A percentile compares a stretch with the other conserved stretches of the same genome.
Conservation (phyloP, 2,888 invertebrate genomes). For the Andrena haemorrhoa region DNA sequence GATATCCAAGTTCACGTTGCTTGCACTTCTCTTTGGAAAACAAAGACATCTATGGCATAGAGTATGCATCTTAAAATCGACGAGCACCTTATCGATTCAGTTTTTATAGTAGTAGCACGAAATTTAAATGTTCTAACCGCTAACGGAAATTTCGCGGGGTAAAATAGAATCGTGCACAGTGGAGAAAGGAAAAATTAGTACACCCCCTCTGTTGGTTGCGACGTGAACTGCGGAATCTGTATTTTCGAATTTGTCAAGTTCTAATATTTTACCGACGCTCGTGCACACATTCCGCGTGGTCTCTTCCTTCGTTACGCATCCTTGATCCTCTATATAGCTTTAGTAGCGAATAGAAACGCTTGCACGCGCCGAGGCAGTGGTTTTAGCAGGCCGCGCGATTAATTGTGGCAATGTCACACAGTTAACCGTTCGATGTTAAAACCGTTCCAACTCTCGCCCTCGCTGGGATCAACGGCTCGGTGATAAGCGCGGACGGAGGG, state of each 20-base stretch:
- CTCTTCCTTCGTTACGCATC: constrained; percentile 33
- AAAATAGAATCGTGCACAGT: too few species aligned
- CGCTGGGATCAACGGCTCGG: neutral
- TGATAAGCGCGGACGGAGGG: constrained; percentile 6
- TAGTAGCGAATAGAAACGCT: neutral
- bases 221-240: neutral
- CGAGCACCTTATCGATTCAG: too few species aligned
- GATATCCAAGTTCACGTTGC: neutral
- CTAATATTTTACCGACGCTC: constrained; percentile 15
- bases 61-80: too few species aligned
- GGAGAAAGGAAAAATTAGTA: neutral
- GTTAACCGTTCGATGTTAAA: constrained; percentile 24
- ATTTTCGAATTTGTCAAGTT: constrained; percentile 3
- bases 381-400: constrained; percentile 26
- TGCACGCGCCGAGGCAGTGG: constrained; percentile 8
- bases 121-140: too few species aligned
- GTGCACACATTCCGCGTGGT: constrained; percentile 1
- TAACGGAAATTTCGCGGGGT: too few species aligned
- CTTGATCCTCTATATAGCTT: constrained; percentile 23
- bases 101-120: too few species aligned
- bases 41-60: neutral
- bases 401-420: constrained; percentile 16
- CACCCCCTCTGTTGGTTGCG: neutral
- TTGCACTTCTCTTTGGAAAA: neutral
- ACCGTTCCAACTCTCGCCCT: neutral